A percentile compares a stretch with the other conserved stretches of the same genome.
These are phyloP conservation scores for Diaperis boleti DNA, from an alignment of 2,888 invertebrate genomes.

Conservation along the genomic window DNA sequence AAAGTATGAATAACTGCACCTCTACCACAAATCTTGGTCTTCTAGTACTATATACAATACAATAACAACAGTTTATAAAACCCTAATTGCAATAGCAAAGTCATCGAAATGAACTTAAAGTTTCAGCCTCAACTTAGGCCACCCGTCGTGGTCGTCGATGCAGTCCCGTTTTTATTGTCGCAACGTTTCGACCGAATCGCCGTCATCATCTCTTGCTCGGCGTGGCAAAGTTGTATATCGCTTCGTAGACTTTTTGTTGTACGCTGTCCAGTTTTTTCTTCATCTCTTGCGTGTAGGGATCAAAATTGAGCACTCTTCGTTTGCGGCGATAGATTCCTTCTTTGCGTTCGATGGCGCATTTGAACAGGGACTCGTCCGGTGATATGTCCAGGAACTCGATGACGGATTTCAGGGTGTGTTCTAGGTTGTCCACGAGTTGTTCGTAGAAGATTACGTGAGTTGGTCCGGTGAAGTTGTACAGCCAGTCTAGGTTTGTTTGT, in stretches of 20 bases:
- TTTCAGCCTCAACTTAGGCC: slow-evolving; percentile 24
- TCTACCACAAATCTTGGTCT: slow-evolving; percentile 25
- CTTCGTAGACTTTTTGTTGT: slow-evolving; percentile 68
- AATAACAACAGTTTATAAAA: slow-evolving; percentile 7
- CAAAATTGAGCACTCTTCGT: slow-evolving; percentile 75
- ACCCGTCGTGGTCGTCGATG: slow-evolving; percentile 3
- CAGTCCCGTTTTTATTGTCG: slow-evolving; percentile 32
- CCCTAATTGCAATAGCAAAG: slow-evolving; percentile 16
- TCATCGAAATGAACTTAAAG: slow-evolving; percentile 2
- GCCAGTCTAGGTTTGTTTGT: slow-evolving; percentile 78
- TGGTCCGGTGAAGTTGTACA: slow-evolving; percentile 76
- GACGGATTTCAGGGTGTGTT: slow-evolving; percentile 70
- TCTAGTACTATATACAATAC: slow-evolving; percentile 5
- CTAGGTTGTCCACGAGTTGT: slow-evolving; percentile 73
- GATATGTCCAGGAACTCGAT: slow-evolving; percentile 70
- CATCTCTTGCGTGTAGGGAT: slow-evolving; percentile 79
- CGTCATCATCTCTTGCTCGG: slow-evolving; percentile 45
- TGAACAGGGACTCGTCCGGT: slow-evolving; percentile 55
- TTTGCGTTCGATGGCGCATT: slow-evolving; percentile 62
- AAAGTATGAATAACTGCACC: slow-evolving; percentile 6
- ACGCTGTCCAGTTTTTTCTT: slow-evolving; percentile 67
- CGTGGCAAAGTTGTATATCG: slow-evolving; percentile 63
- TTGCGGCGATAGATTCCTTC: slow-evolving; percentile 79
- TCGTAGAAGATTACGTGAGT: slow-evolving; percentile 80
- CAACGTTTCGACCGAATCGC: slow-evolving; percentile 23